Conservation (phyloP, 2,797 vertebrate species). For the Malacoraja senta region DNA sequence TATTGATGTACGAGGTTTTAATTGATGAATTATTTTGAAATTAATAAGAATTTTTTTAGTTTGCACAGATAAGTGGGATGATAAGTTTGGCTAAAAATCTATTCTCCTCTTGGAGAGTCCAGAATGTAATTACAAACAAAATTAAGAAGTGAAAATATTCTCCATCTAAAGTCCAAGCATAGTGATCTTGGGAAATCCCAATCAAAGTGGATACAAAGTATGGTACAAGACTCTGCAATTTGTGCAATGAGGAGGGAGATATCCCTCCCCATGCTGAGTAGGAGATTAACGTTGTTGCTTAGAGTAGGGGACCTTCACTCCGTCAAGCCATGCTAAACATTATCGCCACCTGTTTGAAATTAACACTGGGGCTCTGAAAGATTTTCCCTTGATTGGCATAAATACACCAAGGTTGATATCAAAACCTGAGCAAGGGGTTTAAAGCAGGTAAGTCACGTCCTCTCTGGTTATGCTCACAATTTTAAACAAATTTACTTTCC, state of each 20-base stretch:
- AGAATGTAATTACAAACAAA: not conserved
- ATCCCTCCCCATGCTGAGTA: no score
- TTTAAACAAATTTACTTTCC: not conserved
- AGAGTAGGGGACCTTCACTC: not conserved
- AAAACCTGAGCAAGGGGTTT: not conserved
- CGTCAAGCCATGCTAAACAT: no score
- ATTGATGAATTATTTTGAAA: not conserved
- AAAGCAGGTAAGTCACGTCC: constrained; percentile 29
- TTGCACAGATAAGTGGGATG: not conserved
- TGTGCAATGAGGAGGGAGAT: not conserved
- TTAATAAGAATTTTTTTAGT: not conserved
- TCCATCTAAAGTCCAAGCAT: not conserved
- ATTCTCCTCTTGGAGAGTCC: not conserved
- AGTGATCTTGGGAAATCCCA: not conserved
- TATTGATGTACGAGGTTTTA: not conserved
- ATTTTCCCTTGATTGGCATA: not conserved
- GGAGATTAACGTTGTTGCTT: not conserved
- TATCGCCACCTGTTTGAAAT: no score
- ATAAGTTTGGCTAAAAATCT: not conserved
- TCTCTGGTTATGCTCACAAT: not conserved
- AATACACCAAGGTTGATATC: not conserved
- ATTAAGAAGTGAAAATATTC: no score
- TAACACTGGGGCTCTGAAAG: not conserved
- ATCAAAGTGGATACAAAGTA: not conserved
- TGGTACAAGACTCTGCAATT: not conserved